These are phyloP conservation scores for Epizoanthus illoricatus DNA, from an alignment of 92 coral and sea anemone species.

Conservation along the genomic window DNA sequence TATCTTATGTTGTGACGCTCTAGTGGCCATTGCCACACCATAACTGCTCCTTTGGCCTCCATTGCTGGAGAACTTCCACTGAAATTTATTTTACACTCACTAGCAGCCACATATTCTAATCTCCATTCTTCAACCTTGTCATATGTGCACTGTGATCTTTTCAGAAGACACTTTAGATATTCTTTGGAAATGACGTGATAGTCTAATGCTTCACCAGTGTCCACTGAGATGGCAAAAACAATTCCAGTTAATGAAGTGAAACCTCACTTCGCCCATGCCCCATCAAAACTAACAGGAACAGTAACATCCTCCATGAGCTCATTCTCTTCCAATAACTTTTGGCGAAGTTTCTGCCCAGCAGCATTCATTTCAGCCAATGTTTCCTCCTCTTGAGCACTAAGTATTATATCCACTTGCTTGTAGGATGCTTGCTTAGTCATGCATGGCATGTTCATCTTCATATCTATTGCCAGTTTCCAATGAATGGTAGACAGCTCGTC, in stretches of 20 bases:
- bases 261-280: conserved; percentile 38
- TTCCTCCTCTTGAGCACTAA: neutral
- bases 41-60: conserved; percentile 44
- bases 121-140: conserved; percentile 29
- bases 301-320: neutral
- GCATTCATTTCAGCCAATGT: neutral
- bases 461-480: no score
- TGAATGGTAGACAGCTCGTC: no score
- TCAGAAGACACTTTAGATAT: conserved; percentile 38
- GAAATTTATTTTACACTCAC: conserved; percentile 48
- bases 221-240: conserved; percentile 54
- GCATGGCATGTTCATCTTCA: no score
- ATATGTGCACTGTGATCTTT: conserved; percentile 29
- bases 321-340: neutral
- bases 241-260: conserved; percentile 54
- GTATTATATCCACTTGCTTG: neutral
- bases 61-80: conserved; percentile 55
- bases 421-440: neutral
- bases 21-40: conserved; percentile 45
- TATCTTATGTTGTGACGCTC: conserved; percentile 44
- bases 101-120: conserved; percentile 30
- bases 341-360: conserved; percentile 2
- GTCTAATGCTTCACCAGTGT: conserved; percentile 58
- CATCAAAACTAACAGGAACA: conserved; percentile 21
- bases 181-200: conserved; percentile 46